Evolutionary conservation across 2,888 invertebrate species (phyloP).

Genomic region (Vesta saturnalis): DNA sequence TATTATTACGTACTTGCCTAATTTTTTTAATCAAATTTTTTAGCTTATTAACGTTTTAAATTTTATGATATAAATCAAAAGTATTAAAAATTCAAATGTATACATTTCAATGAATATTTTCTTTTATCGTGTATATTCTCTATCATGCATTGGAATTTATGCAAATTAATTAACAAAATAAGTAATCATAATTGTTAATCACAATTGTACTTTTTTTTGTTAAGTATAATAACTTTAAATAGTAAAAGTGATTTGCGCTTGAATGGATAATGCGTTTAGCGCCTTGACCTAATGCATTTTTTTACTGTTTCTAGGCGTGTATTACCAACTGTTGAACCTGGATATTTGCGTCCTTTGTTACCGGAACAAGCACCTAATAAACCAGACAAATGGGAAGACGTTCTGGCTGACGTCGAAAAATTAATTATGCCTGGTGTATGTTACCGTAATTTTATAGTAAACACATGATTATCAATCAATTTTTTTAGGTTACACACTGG

Average conservation of each 20-base stretch:
- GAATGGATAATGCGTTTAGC: constrained; percentile 20
- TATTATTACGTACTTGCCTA: too few relatives aligned
- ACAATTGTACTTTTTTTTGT: background rate
- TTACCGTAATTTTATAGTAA: constrained; percentile 1
- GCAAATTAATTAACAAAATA: background rate
- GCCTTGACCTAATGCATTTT: constrained; percentile 45
- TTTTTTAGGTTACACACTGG: constrained; percentile 85
- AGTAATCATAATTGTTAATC: background rate
- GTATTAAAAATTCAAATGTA: too few relatives aligned
- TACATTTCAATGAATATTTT: too few relatives aligned
- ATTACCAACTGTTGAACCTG: constrained; percentile 91
- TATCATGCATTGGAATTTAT: too few relatives aligned
- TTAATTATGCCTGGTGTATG: constrained; percentile 95
- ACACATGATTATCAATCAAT: background rate
- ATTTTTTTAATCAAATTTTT: too few relatives aligned
- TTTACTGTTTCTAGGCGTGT: constrained; percentile 70
- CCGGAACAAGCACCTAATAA: constrained; percentile 85
- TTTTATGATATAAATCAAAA: too few relatives aligned
- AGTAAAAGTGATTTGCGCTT: constrained; percentile 40
- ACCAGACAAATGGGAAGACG: constrained; percentile 89
- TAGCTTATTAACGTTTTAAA: too few relatives aligned
- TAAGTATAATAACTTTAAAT: background rate
- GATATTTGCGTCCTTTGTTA: constrained; percentile 88
- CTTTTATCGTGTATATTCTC: too few relatives aligned
- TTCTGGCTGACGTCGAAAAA: constrained; percentile 92